Evolutionary conservation across 2,113 vertebrate genomes (phyloP).

Genomic region (Smithornis capensis): DNA sequence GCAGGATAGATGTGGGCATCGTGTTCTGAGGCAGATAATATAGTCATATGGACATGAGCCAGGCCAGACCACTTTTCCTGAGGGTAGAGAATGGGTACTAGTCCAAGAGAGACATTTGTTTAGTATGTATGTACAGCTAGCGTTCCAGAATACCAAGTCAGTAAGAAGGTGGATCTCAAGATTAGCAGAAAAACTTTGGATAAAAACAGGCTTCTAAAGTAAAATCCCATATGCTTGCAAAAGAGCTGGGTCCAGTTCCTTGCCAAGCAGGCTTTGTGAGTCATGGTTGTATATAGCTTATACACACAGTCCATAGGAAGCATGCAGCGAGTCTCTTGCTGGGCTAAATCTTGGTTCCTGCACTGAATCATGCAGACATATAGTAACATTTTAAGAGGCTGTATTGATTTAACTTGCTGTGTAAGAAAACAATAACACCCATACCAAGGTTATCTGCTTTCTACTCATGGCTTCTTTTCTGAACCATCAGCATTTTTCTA

Average conservation of each 20-base stretch:
- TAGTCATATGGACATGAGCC: neutral
- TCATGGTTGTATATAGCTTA: neutral
- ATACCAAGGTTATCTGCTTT: neutral
- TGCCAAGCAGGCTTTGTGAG: neutral
- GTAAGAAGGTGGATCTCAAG: neutral
- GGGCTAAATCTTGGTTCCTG: neutral
- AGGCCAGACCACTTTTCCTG: neutral
- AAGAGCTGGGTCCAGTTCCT: neutral
- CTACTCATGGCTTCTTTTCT: neutral
- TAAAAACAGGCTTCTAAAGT: neutral
- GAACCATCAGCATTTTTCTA: neutral
- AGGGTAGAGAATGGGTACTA: neutral
- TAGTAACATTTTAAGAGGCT: neutral
- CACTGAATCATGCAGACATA: accelerated
- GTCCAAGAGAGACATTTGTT: neutral
- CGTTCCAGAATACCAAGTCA: neutral
- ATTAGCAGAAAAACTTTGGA: neutral
- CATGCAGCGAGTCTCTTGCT: neutral
- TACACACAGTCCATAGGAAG: neutral
- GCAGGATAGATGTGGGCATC: neutral
- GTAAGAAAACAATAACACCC: neutral
- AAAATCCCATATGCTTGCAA: neutral
- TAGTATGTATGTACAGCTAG: neutral
- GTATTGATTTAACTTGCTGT: neutral
- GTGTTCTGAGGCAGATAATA: neutral